These are phyloP conservation scores for Erpobdella octoculata DNA, from an alignment of 2,888 invertebrate species.

Conservation along the genomic window DNA sequence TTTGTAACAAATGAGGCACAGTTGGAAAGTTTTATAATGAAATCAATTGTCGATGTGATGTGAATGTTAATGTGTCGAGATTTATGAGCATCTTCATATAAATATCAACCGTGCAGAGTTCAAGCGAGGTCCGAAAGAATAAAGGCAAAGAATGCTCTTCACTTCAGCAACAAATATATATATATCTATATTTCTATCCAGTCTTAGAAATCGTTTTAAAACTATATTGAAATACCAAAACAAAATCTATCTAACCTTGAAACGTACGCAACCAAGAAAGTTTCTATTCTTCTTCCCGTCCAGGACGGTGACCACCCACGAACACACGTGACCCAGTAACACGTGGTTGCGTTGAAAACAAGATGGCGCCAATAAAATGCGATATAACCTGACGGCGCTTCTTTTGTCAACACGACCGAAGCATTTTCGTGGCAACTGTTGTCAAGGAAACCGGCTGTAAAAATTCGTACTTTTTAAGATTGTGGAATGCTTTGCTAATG, in stretches of 20 bases:
- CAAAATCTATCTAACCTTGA: too few relatives aligned
- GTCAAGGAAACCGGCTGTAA: background rate
- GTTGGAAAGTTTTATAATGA: background rate
- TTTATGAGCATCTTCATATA: background rate
- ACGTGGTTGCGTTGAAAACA: background rate
- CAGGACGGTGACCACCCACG: constrained; percentile 17
- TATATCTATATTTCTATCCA: too few relatives aligned
- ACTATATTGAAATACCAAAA: too few relatives aligned
- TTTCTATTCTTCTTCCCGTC: constrained; percentile 24
- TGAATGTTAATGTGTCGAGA: constrained; percentile 5
- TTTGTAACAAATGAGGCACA: background rate
- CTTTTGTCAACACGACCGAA: background rate
- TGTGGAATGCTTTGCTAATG: background rate
- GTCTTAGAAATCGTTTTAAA: too few relatives aligned
- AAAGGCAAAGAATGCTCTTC: too few relatives aligned
- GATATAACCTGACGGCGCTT: constrained; percentile 1
- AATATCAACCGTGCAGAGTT: background rate
- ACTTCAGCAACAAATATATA: too few relatives aligned
- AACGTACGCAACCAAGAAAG: background rate
- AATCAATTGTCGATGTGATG: constrained; percentile 9
- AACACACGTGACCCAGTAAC: background rate
- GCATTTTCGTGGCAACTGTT: background rate
- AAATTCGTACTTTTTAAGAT: background rate
- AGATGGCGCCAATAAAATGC: constrained; percentile 19
- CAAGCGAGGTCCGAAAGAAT: too few relatives aligned